Base-by-base conservation (phyloP, 2,113 vertebrate genomes). In the Chaetura pelagica region DNA sequence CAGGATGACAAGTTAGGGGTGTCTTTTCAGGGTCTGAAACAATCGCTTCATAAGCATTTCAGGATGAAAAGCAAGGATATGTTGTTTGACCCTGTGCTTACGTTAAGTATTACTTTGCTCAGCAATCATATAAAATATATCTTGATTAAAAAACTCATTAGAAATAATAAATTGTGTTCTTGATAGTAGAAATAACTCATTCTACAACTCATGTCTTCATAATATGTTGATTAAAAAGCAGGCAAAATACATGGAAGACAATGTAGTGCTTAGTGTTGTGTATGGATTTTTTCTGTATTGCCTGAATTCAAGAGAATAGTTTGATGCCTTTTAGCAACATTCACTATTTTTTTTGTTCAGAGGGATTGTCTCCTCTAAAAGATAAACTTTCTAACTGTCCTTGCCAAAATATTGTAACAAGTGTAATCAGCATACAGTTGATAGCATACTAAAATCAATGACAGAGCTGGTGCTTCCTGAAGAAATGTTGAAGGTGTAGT, bases 141-240 rank as follows among this genome's bases (percentile, higher is more conserved):
- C 95, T 91, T 89, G 66, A 81, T 84, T 81, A 90, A 81, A 61
- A 11, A 51, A 22, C 26, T 87, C 66, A 73, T 95, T 88, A 91
- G 38, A 85, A 93, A 57, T 22, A 89, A 85, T 71, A 17, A 62
- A 34, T 72, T 46, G 13, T 87, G 12, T 85, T 66, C n/a, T 80
- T 63, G 52, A 34, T 73, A 44, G 18, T 69, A 64, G 73, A 83
- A 69, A 26, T 69, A 48, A 51, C 38, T 67, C 55, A 38, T 38
- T 38, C 38, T 38, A 38, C 38, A 38, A 38, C 29, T 8, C 5
- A 14, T 40, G 18, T 52, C 35, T 69, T 48, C 16, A 15, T 24
- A 76, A 23, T 21, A 52, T 51, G 79, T 67, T 59, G 27, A 49
- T 92, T 90, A 57, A 86, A 54, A 44, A 57, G 32, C 27, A 63